Evolutionary conservation across 2,113 vertebrate species (phyloP).

Genomic region (Anolis sagrei): DNA sequence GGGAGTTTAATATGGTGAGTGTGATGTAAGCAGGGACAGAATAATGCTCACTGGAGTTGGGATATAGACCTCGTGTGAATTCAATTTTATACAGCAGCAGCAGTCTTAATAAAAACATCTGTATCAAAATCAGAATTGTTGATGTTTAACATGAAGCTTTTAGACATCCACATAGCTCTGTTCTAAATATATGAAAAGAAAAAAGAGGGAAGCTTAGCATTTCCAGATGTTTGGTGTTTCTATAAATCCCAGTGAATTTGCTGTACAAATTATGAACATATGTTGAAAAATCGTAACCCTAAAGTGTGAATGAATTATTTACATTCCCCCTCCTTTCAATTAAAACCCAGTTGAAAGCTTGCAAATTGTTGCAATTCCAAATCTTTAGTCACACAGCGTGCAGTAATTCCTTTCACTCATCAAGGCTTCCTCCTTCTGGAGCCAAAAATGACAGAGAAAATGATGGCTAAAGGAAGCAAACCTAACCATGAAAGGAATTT

Average conservation of each 20-base stretch:
- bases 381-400: conserved; percentile 16
- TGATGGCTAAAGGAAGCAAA: conserved; percentile 10
- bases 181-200: conserved; percentile 11
- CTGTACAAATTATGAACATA: conserved; percentile 31
- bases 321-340: conserved; percentile 21
- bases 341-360: conserved; percentile 27
- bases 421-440: conserved; percentile 12
- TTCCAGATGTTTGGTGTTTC: conserved; percentile 35
- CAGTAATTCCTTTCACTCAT: conserved; percentile 24
- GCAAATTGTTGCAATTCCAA: conserved; percentile 28
- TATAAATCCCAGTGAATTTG: conserved; percentile 25
- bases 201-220: not conserved
- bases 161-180: not conserved
- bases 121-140: conserved; percentile 7
- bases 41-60: no score
- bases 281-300: conserved; percentile 9
- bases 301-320: conserved; percentile 29
- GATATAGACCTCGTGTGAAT: no score
- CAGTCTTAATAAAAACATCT: not conserved
- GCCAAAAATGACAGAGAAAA: conserved; percentile 12
- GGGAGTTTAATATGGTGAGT: no score
- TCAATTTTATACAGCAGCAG: not conserved
- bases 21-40: no score
- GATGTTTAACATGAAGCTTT: conserved; percentile 24
- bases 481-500: not conserved